Base-by-base conservation (phyloP, 2,888 invertebrate genomes). In the Melanophora roralis region DNA sequence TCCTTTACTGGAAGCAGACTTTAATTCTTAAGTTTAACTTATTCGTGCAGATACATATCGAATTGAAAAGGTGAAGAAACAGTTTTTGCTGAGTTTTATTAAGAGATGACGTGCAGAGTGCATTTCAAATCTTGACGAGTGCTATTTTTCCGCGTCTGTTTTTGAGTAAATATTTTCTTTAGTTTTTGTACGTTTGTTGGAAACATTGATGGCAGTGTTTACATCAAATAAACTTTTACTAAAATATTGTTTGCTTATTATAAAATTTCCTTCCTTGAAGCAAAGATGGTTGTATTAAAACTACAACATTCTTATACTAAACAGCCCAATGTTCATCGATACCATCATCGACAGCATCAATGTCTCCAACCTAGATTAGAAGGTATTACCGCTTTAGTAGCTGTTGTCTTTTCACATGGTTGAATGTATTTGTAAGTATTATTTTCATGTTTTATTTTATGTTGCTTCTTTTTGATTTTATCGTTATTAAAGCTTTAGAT, bases 31-130 rank as follows among this genome's bases (percentile, higher is more conserved):
- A 65, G 65, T 38, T 59, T 38, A 65, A 27, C 64, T 74, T 12
- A 59, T 51, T 65, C 21, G 1, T 16, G 21, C 40, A 36, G 5
- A 45, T 27, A 6, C 6, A 6, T 27, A 27, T 27, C 27, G n/a
- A n/a, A n/a, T n/a, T n/a, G n/a, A n/a, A n/a, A n/a, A n/a, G n/a
- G n/a, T n/a, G n/a, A n/a, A n/a, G n/a, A n/a, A n/a, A n/a, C n/a
- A n/a, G n/a, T n/a, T n/a, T n/a, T n/a, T n/a, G 38, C 57, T 68
- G 65, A 47, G 16, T 51, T 71, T 75, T 72, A 67, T 75, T 59
- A 68, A 19, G 11, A 60, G 45, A 38, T 55, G 45, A 43, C 65
- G 40, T 65, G 69, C 74, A 65, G 79, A 64, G 71, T 45, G 27
- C 57, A 62, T 60, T 19, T n/a, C 64, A 57, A 43, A 40, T 45